Percentiles rank a stretch among this genome's conserved stretches.
Evolutionary conservation across 64 coral and sea anemone genomes (phyloP).

Genomic region (Trachythela sp.): DNA sequence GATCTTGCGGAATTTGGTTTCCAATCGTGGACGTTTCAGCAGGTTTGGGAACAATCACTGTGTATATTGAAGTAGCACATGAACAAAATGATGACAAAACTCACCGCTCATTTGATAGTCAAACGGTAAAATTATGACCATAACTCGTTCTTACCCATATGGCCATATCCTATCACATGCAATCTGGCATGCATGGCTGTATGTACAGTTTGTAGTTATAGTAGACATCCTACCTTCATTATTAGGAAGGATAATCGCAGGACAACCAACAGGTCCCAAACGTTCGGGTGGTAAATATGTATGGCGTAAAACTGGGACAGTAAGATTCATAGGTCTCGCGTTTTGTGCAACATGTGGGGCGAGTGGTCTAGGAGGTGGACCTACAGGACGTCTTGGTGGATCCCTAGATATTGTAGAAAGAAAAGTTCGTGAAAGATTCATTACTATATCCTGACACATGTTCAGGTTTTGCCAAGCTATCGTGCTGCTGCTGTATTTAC

Average conservation of each 20-base stretch:
- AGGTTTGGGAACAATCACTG: neutral
- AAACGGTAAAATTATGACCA: too few relatives aligned
- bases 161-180: too few relatives aligned
- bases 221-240: constrained; percentile 2
- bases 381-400: neutral
- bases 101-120: too few relatives aligned
- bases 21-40: constrained; percentile 7
- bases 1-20: constrained; percentile 7
- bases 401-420: neutral
- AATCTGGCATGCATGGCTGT: too few relatives aligned
- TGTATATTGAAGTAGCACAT: neutral
- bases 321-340: neutral
- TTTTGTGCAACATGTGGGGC: neutral
- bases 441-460: too few relatives aligned
- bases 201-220: too few relatives aligned
- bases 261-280: neutral
- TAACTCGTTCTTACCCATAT: too few relatives aligned
- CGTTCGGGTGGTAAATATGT: constrained; percentile 11
- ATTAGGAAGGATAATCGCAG: neutral
- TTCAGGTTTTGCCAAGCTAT: too few relatives aligned
- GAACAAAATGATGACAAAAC: neutral
- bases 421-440: neutral
- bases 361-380: neutral
- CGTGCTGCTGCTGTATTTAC: too few relatives aligned
- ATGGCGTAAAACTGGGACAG: neutral